Percentiles rank a stretch among this genome's conserved stretches.
Evolutionary conservation across 2,888 invertebrate genomes (phyloP).

Genomic region (Venustoraphidia nigricollis): DNA sequence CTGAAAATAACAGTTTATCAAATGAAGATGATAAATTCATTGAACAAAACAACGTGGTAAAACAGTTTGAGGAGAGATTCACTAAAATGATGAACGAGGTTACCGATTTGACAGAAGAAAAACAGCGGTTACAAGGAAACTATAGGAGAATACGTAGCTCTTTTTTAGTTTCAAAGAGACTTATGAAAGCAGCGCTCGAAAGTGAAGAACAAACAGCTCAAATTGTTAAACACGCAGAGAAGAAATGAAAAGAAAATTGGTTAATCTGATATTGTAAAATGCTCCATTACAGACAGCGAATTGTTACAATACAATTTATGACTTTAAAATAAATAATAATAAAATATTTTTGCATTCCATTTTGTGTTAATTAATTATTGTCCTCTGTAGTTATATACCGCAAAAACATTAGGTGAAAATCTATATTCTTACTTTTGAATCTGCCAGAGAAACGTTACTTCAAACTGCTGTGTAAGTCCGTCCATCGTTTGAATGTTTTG

Average conservation of each 20-base stretch:
- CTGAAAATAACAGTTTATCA: conserved; percentile 9
- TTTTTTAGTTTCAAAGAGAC: conserved; percentile 89
- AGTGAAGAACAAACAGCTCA: conserved; percentile 51
- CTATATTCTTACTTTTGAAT: too few species aligned
- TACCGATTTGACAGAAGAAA: conserved; percentile 82
- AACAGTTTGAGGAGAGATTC: conserved; percentile 67
- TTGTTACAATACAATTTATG: too few species aligned
- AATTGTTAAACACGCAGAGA: conserved; percentile 4
- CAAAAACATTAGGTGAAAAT: too few species aligned
- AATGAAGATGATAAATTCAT: conserved; percentile 12
- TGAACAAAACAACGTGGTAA: conserved; percentile 54
- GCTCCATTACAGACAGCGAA: too few species aligned
- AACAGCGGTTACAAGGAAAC: conserved; percentile 93
- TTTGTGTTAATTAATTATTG: too few species aligned
- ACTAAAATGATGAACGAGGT: conserved; percentile 68
- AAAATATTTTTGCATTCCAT: too few species aligned
- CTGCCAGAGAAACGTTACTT: too few species aligned
- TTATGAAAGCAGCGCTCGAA: conserved; percentile 71
- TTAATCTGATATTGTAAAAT: conserved; percentile 2
- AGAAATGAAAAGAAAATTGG: conserved; percentile 10
- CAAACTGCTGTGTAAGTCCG: too few species aligned
- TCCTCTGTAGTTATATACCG: too few species aligned
- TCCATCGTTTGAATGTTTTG: too few species aligned
- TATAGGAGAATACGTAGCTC: conserved; percentile 91
- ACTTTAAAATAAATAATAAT: too few species aligned